A percentile compares a stretch with the other conserved stretches of the same genome.
These are phyloP conservation scores for Malurus elegans DNA, from an alignment of 2,113 vertebrate species.

Conservation along the genomic window DNA sequence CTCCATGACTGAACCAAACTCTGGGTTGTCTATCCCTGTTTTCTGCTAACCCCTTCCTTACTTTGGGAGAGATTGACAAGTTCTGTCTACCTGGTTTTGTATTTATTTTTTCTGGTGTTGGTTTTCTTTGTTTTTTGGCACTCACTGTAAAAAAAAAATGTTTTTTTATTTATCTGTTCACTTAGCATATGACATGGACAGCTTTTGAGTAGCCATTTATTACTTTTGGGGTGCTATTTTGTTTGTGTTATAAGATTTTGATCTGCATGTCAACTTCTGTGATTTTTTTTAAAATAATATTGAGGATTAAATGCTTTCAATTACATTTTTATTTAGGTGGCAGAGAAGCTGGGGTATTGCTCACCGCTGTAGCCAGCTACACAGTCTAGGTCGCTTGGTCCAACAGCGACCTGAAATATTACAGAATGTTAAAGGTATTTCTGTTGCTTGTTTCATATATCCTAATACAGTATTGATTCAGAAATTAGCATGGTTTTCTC, in stretches of 20 bases:
- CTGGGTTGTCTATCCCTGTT: not conserved
- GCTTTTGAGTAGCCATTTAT: not conserved
- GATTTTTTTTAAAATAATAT: not conserved
- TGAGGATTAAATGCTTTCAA: not conserved
- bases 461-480: not conserved
- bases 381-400: conserved; percentile 88
- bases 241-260: not conserved
- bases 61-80: not conserved
- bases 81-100: not conserved
- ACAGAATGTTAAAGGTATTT: conserved; percentile 84
- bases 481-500: not conserved
- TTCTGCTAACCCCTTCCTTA: not conserved
- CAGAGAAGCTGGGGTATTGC: conserved; percentile 94
- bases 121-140: not conserved
- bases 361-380: conserved; percentile 89
- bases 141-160: not conserved
- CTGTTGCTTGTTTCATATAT: not conserved
- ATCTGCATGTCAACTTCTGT: not conserved
- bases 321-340: conserved; percentile 80
- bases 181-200: not conserved
- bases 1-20: not conserved
- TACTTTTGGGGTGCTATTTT: not conserved
- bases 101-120: not conserved
- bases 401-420: conserved; percentile 85
- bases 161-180: not conserved